Evolutionary conservation across 2,797 vertebrate genomes (phyloP).

Genomic region (Epinephelus coioides): DNA sequence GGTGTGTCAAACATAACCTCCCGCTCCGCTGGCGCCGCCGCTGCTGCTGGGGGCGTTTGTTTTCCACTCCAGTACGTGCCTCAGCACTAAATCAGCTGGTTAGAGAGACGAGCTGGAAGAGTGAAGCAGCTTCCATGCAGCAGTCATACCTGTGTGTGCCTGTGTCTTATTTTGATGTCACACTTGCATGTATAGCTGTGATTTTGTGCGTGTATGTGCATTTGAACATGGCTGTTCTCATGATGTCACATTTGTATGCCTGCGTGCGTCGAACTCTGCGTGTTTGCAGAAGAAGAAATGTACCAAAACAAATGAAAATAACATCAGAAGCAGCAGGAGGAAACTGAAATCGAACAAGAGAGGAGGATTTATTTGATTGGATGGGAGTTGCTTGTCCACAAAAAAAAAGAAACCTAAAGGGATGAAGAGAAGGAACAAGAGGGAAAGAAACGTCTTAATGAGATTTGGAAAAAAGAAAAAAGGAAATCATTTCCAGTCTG

Average conservation of each 20-base stretch:
- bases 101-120: constrained; percentile 45
- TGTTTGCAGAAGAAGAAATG: not conserved
- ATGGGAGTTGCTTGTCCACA: constrained; percentile 5
- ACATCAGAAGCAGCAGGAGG: constrained; percentile 10
- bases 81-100: constrained; percentile 65
- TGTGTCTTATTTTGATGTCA: constrained; percentile 28
- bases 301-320: constrained; percentile 18
- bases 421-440: constrained; percentile 19
- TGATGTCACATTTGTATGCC: not conserved
- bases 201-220: constrained; percentile 29
- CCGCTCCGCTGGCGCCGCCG: constrained; percentile 22
- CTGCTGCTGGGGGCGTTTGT: constrained; percentile 60
- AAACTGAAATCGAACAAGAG: constrained; percentile 9
- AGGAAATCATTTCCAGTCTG: constrained; percentile 48
- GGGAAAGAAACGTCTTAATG: constrained; percentile 46
- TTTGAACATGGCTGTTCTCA: constrained; percentile 1
- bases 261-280: not conserved
- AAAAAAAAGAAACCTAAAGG: not conserved
- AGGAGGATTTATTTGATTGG: constrained; percentile 24
- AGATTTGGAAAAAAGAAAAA: constrained; percentile 25
- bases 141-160: constrained; percentile 8
- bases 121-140: constrained; percentile 32
- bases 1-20: constrained; percentile 54
- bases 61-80: constrained; percentile 69
- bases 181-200: constrained; percentile 8